phyloP scores from a whole-genome alignment of 2,113 vertebrate genomes.

The Polypterus senegalus region DNA sequence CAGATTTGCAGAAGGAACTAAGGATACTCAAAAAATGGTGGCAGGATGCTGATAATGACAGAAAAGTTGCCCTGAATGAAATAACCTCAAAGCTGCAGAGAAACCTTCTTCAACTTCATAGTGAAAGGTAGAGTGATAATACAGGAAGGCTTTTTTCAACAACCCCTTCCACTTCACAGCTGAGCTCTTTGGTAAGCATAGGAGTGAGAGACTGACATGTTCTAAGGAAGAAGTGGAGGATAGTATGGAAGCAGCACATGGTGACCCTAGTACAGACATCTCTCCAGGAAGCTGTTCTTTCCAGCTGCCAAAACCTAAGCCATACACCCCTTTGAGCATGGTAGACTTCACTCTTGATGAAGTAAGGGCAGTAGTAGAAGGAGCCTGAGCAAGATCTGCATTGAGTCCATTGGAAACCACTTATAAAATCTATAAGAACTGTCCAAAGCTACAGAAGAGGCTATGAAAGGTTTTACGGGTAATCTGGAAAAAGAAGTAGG shows the following conservation, averaged over 20 bases:
- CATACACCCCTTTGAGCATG: neutral
- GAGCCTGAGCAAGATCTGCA: slow-evolving; percentile 2
- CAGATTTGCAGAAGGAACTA: too few species aligned
- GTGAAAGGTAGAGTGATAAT: too few species aligned
- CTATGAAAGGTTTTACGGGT: neutral
- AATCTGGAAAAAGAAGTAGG: slow-evolving; percentile 10
- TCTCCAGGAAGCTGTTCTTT: neutral
- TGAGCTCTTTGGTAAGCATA: too few species aligned
- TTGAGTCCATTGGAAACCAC: neutral
- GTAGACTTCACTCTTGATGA: slow-evolving; percentile 3
- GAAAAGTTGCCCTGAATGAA: too few species aligned
- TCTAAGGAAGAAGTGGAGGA: neutral
- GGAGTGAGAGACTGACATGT: too few species aligned
- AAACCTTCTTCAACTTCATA: too few species aligned
- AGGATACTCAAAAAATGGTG: too few species aligned
- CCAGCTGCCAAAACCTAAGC: slow-evolving; percentile 1
- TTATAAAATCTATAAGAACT: slow-evolving; percentile 4
- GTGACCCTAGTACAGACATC: slow-evolving; percentile 1
- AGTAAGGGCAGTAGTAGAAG: slow-evolving; percentile 6
- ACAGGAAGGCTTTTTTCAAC: too few species aligned
- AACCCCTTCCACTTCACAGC: too few species aligned
- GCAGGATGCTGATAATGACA: too few species aligned
- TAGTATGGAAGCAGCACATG: too few species aligned
- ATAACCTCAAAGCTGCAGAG: too few species aligned
- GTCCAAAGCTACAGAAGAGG: neutral